phyloP scores from a whole-genome alignment of 2,797 vertebrate genomes.

The Margarornis squamiger region DNA sequence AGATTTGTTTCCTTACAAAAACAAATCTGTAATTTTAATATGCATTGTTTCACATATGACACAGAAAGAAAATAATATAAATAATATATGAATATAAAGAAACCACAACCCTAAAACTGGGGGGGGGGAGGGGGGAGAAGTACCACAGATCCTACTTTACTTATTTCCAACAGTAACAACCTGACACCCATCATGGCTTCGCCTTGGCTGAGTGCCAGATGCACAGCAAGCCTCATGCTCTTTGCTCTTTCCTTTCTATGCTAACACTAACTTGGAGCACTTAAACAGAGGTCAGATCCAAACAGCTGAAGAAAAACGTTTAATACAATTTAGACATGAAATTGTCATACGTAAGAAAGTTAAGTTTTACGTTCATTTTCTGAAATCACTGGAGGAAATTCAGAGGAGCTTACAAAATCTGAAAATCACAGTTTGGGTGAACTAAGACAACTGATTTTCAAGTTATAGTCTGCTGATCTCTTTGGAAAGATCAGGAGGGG shows the following conservation, averaged over 20 bases:
- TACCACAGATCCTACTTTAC: neutral
- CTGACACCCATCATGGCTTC: neutral
- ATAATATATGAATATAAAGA: neutral
- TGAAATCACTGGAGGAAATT: neutral
- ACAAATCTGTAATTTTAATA: neutral
- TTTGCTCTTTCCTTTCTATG: accelerated
- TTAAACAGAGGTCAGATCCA: neutral
- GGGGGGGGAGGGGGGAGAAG: neutral
- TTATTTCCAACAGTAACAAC: neutral
- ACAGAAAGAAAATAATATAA: neutral
- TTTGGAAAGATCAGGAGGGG: neutral
- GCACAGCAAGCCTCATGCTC: neutral
- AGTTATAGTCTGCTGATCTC: neutral
- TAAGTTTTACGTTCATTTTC: neutral
- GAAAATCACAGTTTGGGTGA: neutral
- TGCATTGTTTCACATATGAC: neutral
- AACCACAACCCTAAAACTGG: neutral
- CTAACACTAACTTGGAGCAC: neutral
- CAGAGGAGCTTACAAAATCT: neutral
- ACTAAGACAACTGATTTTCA: neutral
- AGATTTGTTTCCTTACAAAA: neutral
- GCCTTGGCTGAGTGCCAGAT: neutral
- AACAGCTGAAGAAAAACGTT: neutral
- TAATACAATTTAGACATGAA: neutral
- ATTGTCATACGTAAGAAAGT: neutral